Conservation (phyloP, 2,888 invertebrate species). For the Cactoblastis cactorum region DNA sequence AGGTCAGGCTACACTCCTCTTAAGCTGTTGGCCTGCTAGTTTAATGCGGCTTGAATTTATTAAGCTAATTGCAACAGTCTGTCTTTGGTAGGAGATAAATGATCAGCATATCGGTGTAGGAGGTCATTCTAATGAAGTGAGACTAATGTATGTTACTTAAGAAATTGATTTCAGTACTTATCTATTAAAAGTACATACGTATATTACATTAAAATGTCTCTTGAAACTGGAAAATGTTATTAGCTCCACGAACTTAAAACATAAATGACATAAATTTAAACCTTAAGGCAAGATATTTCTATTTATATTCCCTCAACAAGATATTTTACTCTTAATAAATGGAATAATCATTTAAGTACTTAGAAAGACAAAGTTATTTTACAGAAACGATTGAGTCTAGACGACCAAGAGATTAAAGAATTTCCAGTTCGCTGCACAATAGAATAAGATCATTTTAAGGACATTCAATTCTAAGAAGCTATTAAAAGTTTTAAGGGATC, state of each 20-base stretch:
- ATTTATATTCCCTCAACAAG: too few relatives aligned
- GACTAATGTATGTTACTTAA: background rate
- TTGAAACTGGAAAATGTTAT: too few relatives aligned
- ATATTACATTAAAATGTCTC: too few relatives aligned
- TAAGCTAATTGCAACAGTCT: constrained; percentile 1
- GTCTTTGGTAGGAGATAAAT: background rate
- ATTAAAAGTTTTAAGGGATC: background rate
- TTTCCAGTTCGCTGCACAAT: constrained; percentile 1
- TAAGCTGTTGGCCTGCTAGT: constrained; percentile 13
- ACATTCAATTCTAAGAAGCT: background rate
- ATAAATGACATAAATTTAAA: too few relatives aligned
- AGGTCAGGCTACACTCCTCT: constrained; percentile 3
- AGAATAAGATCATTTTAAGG: constrained; percentile 6
- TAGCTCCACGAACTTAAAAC: too few relatives aligned
- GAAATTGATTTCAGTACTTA: too few relatives aligned
- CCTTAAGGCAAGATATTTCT: too few relatives aligned
- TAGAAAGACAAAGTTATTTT: background rate
- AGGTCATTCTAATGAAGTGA: background rate
- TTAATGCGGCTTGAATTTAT: constrained; percentile 22
- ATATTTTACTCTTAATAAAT: too few relatives aligned
- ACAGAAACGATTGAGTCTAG: constrained; percentile 4
- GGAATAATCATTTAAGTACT: background rate
- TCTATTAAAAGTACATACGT: too few relatives aligned
- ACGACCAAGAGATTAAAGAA: background rate
- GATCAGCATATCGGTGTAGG: background rate